These are phyloP conservation scores for Ischnura elegans DNA, from an alignment of 2,888 invertebrate genomes.

Conservation along the genomic window DNA sequence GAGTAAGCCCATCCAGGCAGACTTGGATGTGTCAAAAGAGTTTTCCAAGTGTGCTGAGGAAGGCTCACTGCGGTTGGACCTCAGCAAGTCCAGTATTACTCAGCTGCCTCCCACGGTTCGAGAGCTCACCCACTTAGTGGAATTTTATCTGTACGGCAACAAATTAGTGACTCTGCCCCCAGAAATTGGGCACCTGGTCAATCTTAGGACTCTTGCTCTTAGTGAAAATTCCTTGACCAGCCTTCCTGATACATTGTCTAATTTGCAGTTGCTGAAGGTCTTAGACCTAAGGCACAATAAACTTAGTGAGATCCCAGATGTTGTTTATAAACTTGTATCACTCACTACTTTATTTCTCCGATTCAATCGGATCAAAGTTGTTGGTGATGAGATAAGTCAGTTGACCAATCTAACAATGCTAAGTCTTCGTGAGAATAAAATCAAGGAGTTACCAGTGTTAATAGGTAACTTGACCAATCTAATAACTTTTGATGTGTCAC, in stretches of 20 bases:
- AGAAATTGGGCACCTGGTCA: slow-evolving; percentile 93
- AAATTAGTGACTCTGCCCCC: slow-evolving; percentile 94
- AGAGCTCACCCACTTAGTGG: slow-evolving; percentile 93
- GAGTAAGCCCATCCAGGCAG: slow-evolving; percentile 92
- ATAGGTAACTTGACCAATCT: slow-evolving; percentile 95
- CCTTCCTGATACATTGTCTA: slow-evolving; percentile 94
- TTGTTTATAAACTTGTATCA: slow-evolving; percentile 95
- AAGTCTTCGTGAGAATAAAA: slow-evolving; percentile 98
- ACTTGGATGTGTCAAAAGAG: slow-evolving; percentile 96
- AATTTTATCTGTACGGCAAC: slow-evolving; percentile 99
- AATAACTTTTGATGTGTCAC: slow-evolving; percentile 98
- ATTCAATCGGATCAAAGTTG: slow-evolving; percentile 96
- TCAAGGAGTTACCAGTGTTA: slow-evolving; percentile 94
- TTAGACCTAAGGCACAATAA: slow-evolving; percentile 99
- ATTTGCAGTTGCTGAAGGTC: slow-evolving; percentile 92
- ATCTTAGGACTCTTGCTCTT: slow-evolving; percentile 94
- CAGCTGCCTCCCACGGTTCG: slow-evolving; percentile 93
- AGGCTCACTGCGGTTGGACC: slow-evolving; percentile 90
- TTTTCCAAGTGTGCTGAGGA: slow-evolving; percentile 95
- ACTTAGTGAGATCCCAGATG: slow-evolving; percentile 97
- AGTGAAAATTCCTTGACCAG: slow-evolving; percentile 99
- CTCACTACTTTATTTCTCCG: slow-evolving; percentile 97
- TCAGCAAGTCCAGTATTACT: slow-evolving; percentile 97
- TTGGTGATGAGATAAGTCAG: slow-evolving; percentile 94
- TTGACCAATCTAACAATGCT: slow-evolving; percentile 98